Percentiles rank a stretch among this genome's conserved stretches.
Evolutionary conservation across 37 sponge, comb jelly and placozoan species (phyloP).

Genomic region (Hormiphora californensis): DNA sequence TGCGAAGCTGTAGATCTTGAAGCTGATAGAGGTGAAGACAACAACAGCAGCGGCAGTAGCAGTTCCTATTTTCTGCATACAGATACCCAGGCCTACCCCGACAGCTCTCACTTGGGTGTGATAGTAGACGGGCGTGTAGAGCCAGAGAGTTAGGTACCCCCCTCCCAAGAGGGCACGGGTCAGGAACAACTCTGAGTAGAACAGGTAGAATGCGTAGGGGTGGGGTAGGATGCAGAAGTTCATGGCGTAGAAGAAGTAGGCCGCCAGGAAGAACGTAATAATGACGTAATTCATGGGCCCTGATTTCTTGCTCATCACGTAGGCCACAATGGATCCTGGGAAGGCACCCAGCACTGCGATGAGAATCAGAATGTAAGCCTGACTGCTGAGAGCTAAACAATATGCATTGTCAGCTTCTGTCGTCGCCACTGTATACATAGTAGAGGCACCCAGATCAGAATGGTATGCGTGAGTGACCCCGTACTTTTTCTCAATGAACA

Average conservation of each 20-base stretch:
- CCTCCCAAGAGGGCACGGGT: slow-evolving; percentile 1
- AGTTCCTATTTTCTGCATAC: neutral
- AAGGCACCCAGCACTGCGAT: neutral
- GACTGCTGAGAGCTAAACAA: neutral
- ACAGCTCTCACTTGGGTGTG: slow-evolving; percentile 22
- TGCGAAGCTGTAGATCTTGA: neutral
- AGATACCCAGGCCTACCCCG: neutral
- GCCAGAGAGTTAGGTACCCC: neutral
- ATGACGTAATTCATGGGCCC: neutral
- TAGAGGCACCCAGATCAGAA: too few species aligned
- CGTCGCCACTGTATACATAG: neutral
- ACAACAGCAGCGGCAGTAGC: neutral
- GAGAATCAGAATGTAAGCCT: neutral
- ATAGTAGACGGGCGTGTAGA: slow-evolving; percentile 25
- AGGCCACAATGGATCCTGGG: neutral
- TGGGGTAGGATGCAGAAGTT: neutral
- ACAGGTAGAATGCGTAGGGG: neutral
- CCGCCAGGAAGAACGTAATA: neutral
- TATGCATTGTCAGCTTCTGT: too few species aligned
- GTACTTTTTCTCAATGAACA: too few species aligned
- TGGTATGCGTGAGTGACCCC: too few species aligned
- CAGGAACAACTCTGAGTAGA: neutral
- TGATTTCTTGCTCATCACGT: neutral
- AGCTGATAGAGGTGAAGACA: neutral
- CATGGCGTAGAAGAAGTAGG: neutral